Evolutionary conservation across 2,888 invertebrate species (phyloP), one percentile per base, ranked within the genome.

Genomic region (Toxonevra muliebris): DNA sequence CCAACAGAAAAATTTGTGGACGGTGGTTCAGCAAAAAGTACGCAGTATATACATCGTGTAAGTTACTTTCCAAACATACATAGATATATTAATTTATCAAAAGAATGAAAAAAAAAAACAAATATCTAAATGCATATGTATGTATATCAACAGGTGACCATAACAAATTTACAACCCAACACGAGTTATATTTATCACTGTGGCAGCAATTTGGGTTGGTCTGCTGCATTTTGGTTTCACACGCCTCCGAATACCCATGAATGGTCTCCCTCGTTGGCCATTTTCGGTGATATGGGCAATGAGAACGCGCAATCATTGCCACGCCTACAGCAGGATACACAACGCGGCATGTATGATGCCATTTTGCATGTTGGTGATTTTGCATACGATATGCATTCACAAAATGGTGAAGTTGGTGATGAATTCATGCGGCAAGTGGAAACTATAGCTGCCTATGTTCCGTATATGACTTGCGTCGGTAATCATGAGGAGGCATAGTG

Each of bases 221-320:
- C 96, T 0, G 88, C 90, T 45, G 74, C 89, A 76, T 96, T 92
- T 84, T 89, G 87, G 80, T 94, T 97, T 85, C 88, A 86, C 75
- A 93, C 95, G 0, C 87, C 90, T 1, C 87, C 90, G 0, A 84
- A 85, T 1, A 88, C 89, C 13, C 87, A 87, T 30, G 80, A 90
- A 72, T 96, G 95, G 95, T 87, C 90, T 17, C 94, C 96, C 0
- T 88, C 89, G 17, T 87, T 97, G 52, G 97, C 93, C 40, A 89
- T 98, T 75, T 97, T 91, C 80, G 98, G 98, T 0, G 98, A 98
- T 83, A 91, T 98, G 92, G 98, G 98, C 42, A 94, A 93, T 82
- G 91, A 90, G 75, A 97, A 97, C 86, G 95, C 96, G 1, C 86
- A 88, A 85, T 94, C 97, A 0, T 87, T 98, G 65, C 89, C 92